phyloP scores from a whole-genome alignment of 2,113 vertebrate species.

The Chlamydotis undulata region DNA sequence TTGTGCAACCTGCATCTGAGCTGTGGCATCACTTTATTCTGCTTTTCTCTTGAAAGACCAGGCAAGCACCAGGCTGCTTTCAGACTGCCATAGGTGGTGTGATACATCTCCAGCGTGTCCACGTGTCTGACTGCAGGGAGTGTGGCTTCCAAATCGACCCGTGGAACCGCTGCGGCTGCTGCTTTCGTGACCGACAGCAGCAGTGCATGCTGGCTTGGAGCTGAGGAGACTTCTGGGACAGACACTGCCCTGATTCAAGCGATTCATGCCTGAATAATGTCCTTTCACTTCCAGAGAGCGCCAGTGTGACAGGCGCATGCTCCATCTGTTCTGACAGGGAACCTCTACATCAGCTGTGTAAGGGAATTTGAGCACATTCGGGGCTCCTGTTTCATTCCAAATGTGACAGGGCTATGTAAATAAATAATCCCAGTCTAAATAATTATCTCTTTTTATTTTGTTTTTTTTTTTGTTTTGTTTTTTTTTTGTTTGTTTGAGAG shows the following conservation, averaged over 20 bases:
- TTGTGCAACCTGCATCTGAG: not conserved
- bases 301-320: not conserved
- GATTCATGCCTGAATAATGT: slow-evolving; percentile 41
- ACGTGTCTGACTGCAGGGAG: not conserved
- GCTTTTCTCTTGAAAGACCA: not conserved
- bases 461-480: not conserved
- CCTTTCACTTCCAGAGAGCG: slow-evolving; percentile 41
- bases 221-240: slow-evolving; percentile 9
- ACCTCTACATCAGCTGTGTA: not conserved
- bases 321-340: slow-evolving; percentile 29
- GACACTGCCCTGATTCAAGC: not conserved
- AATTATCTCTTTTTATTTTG: not conserved
- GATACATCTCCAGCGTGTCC: not conserved
- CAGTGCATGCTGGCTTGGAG: not conserved
- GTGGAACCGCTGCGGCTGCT: rapidly evolving
- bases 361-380: not conserved
- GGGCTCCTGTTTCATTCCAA: not conserved
- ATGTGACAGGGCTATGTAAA: not conserved
- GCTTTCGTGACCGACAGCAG: not conserved
- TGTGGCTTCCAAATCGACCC: not conserved
- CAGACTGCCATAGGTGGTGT: not conserved
- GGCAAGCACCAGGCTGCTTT: not conserved
- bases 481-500: not conserved
- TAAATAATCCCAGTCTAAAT: slow-evolving; percentile 30
- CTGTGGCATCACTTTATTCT: not conserved